These are phyloP conservation scores for Zygothrica quintamaculata DNA, from an alignment of 2,888 invertebrate species.

Conservation along the genomic window DNA sequence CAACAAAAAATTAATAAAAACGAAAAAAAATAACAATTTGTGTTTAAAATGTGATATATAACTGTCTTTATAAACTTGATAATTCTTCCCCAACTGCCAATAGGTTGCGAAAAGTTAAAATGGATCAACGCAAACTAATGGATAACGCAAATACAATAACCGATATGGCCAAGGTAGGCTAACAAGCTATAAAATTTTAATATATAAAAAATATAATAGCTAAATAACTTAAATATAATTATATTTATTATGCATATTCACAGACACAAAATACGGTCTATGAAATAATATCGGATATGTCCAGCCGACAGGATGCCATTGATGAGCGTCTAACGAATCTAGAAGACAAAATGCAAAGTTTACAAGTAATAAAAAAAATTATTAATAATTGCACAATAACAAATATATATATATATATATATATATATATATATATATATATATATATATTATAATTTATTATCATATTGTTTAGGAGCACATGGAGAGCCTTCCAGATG, in stretches of 20 bases:
- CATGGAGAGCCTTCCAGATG: conserved; percentile 93
- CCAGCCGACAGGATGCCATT: conserved; percentile 95
- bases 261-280: conserved; percentile 99
- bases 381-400: conserved; percentile 33
- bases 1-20: neutral
- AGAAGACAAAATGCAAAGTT: conserved; percentile 94
- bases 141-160: conserved; percentile 99
- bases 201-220: too few relatives aligned
- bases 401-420: neutral
- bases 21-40: conserved; percentile 5
- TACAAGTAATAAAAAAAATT: too few relatives aligned
- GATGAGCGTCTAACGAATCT: conserved; percentile 96
- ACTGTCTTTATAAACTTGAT: conserved; percentile 52
- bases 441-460: neutral
- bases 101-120: conserved; percentile 99
- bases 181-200: conserved; percentile 13
- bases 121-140: conserved; percentile 99
- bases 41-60: conserved; percentile 28
- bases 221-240: too few relatives aligned
- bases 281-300: conserved; percentile 99
- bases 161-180: conserved; percentile 99
- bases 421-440: too few relatives aligned
- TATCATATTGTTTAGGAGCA: conserved; percentile 87
- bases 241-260: conserved; percentile 22
- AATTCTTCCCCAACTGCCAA: conserved; percentile 61